Conservation (phyloP, 1,140 invertebrate species). For the Arion vulgaris region DNA sequence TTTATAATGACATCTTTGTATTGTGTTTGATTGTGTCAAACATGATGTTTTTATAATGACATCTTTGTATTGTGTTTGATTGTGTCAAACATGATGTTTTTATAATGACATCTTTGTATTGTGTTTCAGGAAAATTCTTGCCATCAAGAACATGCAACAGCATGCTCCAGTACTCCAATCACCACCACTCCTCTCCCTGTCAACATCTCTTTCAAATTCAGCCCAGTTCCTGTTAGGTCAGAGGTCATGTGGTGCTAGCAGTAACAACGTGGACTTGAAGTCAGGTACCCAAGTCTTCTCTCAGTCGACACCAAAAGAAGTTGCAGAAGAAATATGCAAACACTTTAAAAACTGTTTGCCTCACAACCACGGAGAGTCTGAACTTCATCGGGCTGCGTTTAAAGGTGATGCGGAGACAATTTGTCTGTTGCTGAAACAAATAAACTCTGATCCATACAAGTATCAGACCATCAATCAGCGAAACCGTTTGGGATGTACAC, state of each 20-base stretch:
- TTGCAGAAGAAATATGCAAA: background rate
- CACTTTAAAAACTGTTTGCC: slow-evolving; percentile 31
- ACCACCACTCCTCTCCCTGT: background rate
- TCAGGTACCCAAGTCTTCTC: background rate
- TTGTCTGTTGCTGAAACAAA: slow-evolving; percentile 7
- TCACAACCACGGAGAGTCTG: slow-evolving; percentile 23
- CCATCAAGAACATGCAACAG: background rate
- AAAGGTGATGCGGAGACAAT: slow-evolving; percentile 7
- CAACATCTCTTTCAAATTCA: background rate
- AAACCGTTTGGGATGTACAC: slow-evolving; percentile 48
- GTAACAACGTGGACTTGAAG: background rate
- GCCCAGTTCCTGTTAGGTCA: background rate
- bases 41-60: background rate
- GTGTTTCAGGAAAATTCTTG: background rate
- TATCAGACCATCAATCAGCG: slow-evolving; percentile 25
- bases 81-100: no score
- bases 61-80: no score
- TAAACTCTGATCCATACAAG: background rate
- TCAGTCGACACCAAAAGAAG: slow-evolving; percentile 7
- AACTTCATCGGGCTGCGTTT: slow-evolving; percentile 20
- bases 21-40: background rate
- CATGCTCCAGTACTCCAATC: background rate
- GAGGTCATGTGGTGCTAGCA: background rate
- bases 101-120: no score
- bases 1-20: no score